Base-by-base conservation (phyloP, 2,888 invertebrate genomes). In the Drosophila limbata region DNA sequence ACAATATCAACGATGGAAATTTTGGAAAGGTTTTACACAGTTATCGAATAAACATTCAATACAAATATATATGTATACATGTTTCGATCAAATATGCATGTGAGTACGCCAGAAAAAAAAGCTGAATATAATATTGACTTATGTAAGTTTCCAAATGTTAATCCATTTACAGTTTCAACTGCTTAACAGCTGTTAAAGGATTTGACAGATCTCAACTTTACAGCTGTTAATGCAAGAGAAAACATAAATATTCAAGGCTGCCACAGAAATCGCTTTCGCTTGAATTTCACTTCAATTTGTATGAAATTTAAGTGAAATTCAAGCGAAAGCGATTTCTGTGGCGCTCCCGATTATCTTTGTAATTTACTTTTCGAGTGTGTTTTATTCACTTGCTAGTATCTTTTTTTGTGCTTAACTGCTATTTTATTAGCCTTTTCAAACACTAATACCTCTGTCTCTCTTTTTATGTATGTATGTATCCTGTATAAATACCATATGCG, bases 351-450 rank as follows among this genome's bases (percentile, higher is more conserved):
- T 25, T 25, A 25, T 25, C 5, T 25, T 44, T 52, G 21, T 35
- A 4, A 37, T 21, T 37, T 11, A 31, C 13, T 42, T 15, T 15
- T 15, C 11, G 19, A 2, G 19, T 19, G 35, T 13, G 35, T 19
- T 42, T 44, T 15, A n/a, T 39, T 42, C 42, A 21, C 33, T 42
- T 55, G 28, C 33, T 50, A 31, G 37, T 37, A n/a, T 17, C 65
- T 67, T 65, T 25, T n/a, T 71, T 70, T 71, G 77, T 68, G 74
- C 75, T 75, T 67, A 68, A 62, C 17, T 39, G 50, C 51, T 33
- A 50, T 50, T 50, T 31, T 21, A 69, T 69, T 52, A 69, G 56
- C 56, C 57, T 57, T 57, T 57, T 45, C 37, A 13, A 47, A 47
- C 13, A 45, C 45, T 44, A 56, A 37, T 13, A 37, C 15, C 13